Percentiles rank a stretch among this genome's conserved stretches.
These are phyloP conservation scores for Myrmecobius fasciatus DNA, from an alignment of 2,113 vertebrate species.

Conservation along the genomic window DNA sequence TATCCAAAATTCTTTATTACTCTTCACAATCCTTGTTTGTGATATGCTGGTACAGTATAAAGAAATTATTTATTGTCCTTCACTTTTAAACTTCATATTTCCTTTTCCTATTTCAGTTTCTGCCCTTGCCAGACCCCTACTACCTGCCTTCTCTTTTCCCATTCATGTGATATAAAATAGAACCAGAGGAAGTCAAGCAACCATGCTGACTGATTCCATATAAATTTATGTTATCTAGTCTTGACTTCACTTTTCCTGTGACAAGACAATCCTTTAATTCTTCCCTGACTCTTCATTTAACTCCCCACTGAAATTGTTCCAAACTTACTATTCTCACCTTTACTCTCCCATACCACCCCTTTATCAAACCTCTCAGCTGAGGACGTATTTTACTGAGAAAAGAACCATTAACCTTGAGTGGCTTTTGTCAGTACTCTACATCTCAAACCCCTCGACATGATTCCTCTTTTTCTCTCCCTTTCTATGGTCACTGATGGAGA, in stretches of 20 bases:
- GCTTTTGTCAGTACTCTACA: not conserved
- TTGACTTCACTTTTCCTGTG: not conserved
- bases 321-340: not conserved
- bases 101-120: not conserved
- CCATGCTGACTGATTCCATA: not conserved
- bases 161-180: not conserved
- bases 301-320: not conserved
- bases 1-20: too few species aligned
- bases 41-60: not conserved
- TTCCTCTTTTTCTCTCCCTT: not conserved
- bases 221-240: not conserved
- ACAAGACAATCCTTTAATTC: not conserved
- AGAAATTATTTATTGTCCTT: not conserved
- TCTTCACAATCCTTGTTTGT: too few species aligned
- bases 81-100: not conserved
- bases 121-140: not conserved
- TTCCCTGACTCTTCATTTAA: not conserved
- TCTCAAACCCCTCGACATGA: not conserved
- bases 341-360: not conserved
- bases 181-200: not conserved
- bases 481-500: not conserved
- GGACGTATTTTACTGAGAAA: not conserved
- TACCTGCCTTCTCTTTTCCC: not conserved
- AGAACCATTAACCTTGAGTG: not conserved
- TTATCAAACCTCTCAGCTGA: not conserved